These are phyloP conservation scores for Griposia aprilina DNA, from an alignment of 2,888 invertebrate species.

Conservation along the genomic window DNA sequence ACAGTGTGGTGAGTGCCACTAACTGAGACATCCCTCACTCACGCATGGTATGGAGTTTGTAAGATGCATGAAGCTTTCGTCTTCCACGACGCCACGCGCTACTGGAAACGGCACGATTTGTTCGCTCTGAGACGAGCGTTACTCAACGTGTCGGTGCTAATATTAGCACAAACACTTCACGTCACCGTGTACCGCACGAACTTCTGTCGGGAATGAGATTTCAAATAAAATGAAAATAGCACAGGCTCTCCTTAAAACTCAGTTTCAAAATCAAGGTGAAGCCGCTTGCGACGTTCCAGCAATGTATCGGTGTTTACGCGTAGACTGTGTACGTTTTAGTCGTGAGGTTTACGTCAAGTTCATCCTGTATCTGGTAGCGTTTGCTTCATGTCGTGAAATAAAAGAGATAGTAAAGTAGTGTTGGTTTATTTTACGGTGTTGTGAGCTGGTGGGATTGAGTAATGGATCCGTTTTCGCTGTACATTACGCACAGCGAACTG, in stretches of 20 bases:
- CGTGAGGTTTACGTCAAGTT: constrained; percentile 77
- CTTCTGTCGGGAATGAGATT: constrained; percentile 86
- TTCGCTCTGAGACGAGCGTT: constrained; percentile 60
- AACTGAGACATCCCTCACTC: constrained; percentile 72
- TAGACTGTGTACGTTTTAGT: constrained; percentile 75
- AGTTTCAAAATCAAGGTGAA: constrained; percentile 90
- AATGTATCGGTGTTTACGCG: constrained; percentile 83
- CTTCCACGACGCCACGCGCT: constrained; percentile 64
- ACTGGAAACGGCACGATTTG: constrained; percentile 69
- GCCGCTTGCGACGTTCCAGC: constrained; percentile 86
- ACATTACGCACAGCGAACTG: constrained; percentile 84
- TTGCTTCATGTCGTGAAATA: constrained; percentile 69
- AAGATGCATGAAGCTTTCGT: constrained; percentile 79
- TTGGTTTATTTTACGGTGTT: constrained; percentile 68
- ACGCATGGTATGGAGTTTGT: constrained; percentile 80
- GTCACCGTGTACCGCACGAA: constrained; percentile 84
- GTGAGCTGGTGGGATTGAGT: constrained; percentile 64
- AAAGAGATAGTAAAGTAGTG: constrained; percentile 74
- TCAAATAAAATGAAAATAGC: constrained; percentile 88
- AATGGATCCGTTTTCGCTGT: constrained; percentile 88
- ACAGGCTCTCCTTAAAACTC: constrained; percentile 83
- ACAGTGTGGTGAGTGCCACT: constrained; percentile 90
- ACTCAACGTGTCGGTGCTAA: constrained; percentile 76
- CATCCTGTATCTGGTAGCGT: constrained; percentile 77
- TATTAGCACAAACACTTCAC: constrained; percentile 76